Evolutionary conservation across 2,888 invertebrate species (phyloP).

Genomic region (Trisateles emortualis): DNA sequence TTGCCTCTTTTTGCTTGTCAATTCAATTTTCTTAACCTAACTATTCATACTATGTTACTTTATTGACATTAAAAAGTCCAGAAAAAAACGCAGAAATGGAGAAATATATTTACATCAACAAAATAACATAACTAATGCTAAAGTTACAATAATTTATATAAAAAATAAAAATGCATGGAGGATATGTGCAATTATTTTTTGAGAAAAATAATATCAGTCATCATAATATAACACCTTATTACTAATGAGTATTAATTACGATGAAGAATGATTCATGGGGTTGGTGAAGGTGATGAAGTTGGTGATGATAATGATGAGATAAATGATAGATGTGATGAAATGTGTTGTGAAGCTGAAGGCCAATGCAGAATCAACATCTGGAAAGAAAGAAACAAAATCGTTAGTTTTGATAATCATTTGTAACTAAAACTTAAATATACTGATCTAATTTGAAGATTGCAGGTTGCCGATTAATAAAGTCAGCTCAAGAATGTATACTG

Average conservation of each 20-base stretch:
- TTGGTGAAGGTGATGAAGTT: conserved; percentile 30
- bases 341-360: conserved; percentile 61
- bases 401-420: background rate
- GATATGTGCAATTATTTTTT: conserved; percentile 67
- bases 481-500: too few species aligned
- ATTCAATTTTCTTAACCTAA: conserved; percentile 64
- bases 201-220: conserved; percentile 73
- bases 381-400: conserved; percentile 56
- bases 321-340: conserved; percentile 15
- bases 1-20: conserved; percentile 85
- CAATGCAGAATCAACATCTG: conserved; percentile 62
- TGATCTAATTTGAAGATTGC: too few species aligned
- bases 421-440: too few species aligned
- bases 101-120: conserved; percentile 47
- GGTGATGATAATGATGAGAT: conserved; percentile 18
- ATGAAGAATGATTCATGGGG: conserved; percentile 37
- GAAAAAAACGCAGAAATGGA: conserved; percentile 17
- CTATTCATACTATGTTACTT: conserved; percentile 48
- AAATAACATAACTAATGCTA: conserved; percentile 49
- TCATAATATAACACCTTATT: conserved; percentile 57
- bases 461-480: too few species aligned
- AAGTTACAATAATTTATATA: conserved; percentile 69
- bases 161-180: conserved; percentile 78
- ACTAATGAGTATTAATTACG: conserved; percentile 78
- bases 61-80: conserved; percentile 48